Evolutionary conservation across 2,888 invertebrate species (phyloP).

Genomic region (Sinhomidia bicolor): DNA sequence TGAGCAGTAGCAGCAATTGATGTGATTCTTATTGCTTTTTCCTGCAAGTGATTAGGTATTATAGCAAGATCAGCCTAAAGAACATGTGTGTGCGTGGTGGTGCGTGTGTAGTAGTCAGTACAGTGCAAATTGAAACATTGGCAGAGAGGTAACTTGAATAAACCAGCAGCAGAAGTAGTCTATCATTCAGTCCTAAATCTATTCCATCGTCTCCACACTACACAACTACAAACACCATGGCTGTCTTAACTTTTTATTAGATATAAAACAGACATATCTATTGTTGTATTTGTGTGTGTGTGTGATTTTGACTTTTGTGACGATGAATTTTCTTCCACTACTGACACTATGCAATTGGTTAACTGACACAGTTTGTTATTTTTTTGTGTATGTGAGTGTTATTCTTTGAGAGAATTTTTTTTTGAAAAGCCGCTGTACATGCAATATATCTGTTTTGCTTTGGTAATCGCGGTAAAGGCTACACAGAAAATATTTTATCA

Average conservation of each 20-base stretch:
- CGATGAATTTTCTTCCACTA: background rate
- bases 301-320: constrained; percentile 20
- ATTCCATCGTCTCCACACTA: background rate
- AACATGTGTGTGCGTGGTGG: background rate
- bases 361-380: constrained; percentile 22
- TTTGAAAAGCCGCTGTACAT: background rate
- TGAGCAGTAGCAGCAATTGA: background rate
- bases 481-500: constrained; percentile 10
- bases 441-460: background rate
- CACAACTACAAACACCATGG: background rate
- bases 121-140: constrained; percentile 9
- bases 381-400: background rate
- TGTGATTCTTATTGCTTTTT: constrained; percentile 25
- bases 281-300: background rate
- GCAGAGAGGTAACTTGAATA: background rate
- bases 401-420: constrained; percentile 14
- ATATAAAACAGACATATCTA: background rate
- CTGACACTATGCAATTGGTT: background rate
- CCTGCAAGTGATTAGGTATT: background rate
- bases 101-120: background rate
- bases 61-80: background rate
- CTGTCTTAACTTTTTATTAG: background rate
- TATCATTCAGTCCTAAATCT: background rate
- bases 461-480: constrained; percentile 10
- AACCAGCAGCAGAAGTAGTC: background rate